Conservation (phyloP, 35 echinoderm and acorn worm genomes). For the Apostichopus parvimensis region DNA sequence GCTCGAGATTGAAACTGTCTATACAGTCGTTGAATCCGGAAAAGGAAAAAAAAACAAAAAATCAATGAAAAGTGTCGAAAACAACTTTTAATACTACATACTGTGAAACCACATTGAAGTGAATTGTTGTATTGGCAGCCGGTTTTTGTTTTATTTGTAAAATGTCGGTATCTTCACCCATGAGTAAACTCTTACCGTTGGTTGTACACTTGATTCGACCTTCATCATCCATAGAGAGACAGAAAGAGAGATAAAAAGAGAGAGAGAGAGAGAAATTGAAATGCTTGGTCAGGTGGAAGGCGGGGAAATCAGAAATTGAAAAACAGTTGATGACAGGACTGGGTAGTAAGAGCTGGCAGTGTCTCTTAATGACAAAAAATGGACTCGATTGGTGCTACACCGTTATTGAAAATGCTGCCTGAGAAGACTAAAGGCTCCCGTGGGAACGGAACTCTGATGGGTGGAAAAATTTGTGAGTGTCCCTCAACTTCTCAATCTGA, state of each 20-base stretch:
- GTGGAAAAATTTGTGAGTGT: not conserved
- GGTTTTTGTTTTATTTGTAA: not conserved
- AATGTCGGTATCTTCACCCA: not conserved
- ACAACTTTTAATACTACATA: constrained; percentile 5
- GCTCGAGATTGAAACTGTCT: not conserved
- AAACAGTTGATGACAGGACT: constrained; percentile 3
- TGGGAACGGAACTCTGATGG: not conserved
- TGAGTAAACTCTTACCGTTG: not conserved
- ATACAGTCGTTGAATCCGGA: not conserved
- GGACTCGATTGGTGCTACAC: not conserved
- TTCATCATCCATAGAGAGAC: not conserved
- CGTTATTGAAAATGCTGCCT: not conserved
- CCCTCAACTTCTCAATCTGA: not conserved
- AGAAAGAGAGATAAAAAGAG: not conserved
- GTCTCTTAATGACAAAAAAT: not conserved
- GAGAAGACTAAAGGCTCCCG: not conserved
- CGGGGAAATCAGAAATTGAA: constrained; percentile 2
- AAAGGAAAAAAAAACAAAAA: not conserved
- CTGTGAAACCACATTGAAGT: not conserved
- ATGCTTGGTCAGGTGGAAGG: constrained; percentile 7
- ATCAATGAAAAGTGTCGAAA: constrained; percentile 13
- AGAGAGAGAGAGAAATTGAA: not conserved
- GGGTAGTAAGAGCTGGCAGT: constrained; percentile 5
- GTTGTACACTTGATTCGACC: not conserved
- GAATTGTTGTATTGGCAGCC: constrained; percentile 4